Evolutionary conservation across 1,140 invertebrate species (phyloP).

Genomic region (Brachionus sp.): DNA sequence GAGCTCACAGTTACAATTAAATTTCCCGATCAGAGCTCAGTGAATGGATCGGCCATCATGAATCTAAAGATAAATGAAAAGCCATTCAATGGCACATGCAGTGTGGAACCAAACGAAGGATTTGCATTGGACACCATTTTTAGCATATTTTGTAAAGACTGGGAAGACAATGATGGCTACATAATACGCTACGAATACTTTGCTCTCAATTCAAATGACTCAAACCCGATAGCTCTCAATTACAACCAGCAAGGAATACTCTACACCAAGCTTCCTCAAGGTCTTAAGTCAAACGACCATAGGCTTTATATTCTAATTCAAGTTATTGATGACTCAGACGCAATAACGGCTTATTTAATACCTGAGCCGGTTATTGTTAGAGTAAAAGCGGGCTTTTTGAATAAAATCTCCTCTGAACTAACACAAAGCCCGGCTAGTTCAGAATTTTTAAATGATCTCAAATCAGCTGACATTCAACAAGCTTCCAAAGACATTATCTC

Average conservation of each 20-base stretch:
- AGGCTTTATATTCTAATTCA: neutral
- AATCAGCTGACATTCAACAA: neutral
- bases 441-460: neutral
- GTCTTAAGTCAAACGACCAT: neutral
- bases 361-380: neutral
- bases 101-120: neutral
- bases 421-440: neutral
- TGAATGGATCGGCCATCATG: neutral
- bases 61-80: slow-evolving; percentile 22
- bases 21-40: neutral
- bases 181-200: slow-evolving; percentile 33
- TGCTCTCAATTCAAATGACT: neutral
- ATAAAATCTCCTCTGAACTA: neutral
- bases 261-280: neutral
- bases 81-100: slow-evolving; percentile 1
- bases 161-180: slow-evolving; percentile 19
- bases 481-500: neutral
- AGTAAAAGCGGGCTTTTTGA: neutral
- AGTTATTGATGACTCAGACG: slow-evolving; percentile 31
- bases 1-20: neutral
- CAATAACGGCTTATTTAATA: neutral
- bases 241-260: neutral
- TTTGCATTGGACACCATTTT: neutral
- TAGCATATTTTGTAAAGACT: neutral
- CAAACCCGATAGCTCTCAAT: slow-evolving; percentile 10